These are phyloP conservation scores for Neoseiulus cucumeris DNA, from an alignment of 1,140 invertebrate genomes.

Conservation along the genomic window DNA sequence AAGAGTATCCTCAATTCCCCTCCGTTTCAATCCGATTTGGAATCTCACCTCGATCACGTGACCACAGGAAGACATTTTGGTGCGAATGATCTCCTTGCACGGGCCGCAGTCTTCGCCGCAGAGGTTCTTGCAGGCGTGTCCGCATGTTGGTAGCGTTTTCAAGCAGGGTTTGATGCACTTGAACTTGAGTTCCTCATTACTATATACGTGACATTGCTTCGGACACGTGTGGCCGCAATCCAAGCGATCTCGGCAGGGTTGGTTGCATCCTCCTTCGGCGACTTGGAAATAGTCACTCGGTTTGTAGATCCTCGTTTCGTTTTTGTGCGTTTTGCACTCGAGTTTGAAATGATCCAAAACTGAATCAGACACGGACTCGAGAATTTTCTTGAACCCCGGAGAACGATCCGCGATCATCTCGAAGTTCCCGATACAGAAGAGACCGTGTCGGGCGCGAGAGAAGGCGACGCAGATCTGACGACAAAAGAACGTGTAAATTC, in stretches of 20 bases:
- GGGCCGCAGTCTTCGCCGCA: constrained; percentile 18
- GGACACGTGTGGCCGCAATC: constrained; percentile 18
- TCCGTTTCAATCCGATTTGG: neutral
- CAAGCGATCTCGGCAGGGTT: constrained; percentile 14
- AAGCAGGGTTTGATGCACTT: constrained; percentile 13
- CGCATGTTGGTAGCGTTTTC: constrained; percentile 11
- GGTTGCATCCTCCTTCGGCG: constrained; percentile 16
- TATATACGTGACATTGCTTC: constrained; percentile 17
- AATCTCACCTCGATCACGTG: neutral
- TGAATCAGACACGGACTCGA: neutral
- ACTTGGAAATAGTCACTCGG: constrained; percentile 14
- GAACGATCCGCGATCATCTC: constrained; percentile 29
- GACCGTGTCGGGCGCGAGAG: constrained; percentile 51
- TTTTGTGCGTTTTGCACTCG: neutral
- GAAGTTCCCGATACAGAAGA: constrained; percentile 48
- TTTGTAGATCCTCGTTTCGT: neutral
- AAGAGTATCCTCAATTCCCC: no score
- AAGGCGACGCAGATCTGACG: constrained; percentile 48
- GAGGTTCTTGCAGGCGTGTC: constrained; percentile 15
- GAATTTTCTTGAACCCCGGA: neutral
- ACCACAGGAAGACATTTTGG: neutral
- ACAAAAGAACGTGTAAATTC: no score
- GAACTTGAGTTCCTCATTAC: constrained; percentile 13
- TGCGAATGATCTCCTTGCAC: constrained; percentile 13
- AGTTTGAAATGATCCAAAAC: neutral